Evolutionary conservation across 92 coral and sea anemone species (phyloP), one percentile per base, ranked within the genome.

Genomic region (Diadumene lineata): DNA sequence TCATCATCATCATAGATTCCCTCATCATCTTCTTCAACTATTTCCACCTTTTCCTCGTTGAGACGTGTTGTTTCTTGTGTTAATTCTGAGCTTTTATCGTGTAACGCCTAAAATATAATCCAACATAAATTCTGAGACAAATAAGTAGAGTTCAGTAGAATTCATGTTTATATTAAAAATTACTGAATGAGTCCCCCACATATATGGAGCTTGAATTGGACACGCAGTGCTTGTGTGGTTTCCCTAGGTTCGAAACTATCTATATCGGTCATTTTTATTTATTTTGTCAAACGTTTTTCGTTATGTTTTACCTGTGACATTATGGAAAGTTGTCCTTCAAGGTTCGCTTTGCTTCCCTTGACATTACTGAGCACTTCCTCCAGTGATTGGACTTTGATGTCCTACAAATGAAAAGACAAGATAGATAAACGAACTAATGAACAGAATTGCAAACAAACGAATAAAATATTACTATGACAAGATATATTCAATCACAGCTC

Each of bases 71-170:
- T 72, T 61, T 72, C 77, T 56, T 17, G 53, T 15, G 77, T 57
- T 70, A 75, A 46, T 7, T 81, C 82, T 19, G 68, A 79, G 26
- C 50, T 76, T 25, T 76, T 81, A 23, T 80, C 90, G 63, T 86
- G 78, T 17, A 76, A 51, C 15, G 88, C 43, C 79, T 75, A 31
- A 28, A 44, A 38, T 18, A 56, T 9, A 72, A 17, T n/a, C 56
- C 18, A 1, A 8, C 19, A 64, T 13, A 30, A 22, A 31, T 38
- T n/a, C n/a, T n/a, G n/a, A n/a, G n/a, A n/a, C n/a, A n/a, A n/a
- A n/a, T n/a, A n/a, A n/a, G n/a, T n/a, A n/a, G n/a, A n/a, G n/a
- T n/a, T n/a, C n/a, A n/a, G n/a, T n/a, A n/a, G n/a, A n/a, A n/a
- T n/a, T n/a, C n/a, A n/a, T n/a, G n/a, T n/a, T n/a, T n/a, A n/a